These are phyloP conservation scores for Erethizon dorsatum DNA, from an alignment of 2,797 vertebrate species.

Conservation along the genomic window DNA sequence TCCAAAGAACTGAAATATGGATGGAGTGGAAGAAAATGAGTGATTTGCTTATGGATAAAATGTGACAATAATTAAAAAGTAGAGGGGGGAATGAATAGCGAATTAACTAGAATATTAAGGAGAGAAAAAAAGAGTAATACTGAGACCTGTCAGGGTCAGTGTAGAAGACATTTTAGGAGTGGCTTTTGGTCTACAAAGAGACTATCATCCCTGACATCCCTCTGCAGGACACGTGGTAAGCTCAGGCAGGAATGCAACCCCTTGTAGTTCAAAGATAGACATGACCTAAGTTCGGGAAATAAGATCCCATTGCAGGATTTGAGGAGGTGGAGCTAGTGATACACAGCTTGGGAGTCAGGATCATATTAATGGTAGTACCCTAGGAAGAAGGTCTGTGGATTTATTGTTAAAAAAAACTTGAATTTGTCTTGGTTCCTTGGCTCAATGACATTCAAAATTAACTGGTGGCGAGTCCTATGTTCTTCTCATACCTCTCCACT, in stretches of 20 bases:
- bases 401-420: slow-evolving; percentile 56
- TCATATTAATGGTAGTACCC: neutral
- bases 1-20: slow-evolving; percentile 24
- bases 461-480: neutral
- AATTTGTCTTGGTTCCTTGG: slow-evolving; percentile 4
- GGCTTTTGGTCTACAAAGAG: neutral
- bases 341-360: neutral
- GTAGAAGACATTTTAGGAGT: neutral
- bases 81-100: neutral
- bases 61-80: slow-evolving; percentile 19
- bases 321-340: slow-evolving; percentile 4
- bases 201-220: neutral
- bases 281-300: neutral
- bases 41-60: slow-evolving; percentile 67
- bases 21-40: slow-evolving; percentile 42
- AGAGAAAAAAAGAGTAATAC: slow-evolving; percentile 2
- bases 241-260: neutral
- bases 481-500: neutral
- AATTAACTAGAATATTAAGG: slow-evolving; percentile 61
- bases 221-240: neutral
- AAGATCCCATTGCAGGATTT: neutral
- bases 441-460: neutral
- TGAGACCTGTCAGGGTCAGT: neutral
- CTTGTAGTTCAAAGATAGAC: neutral
- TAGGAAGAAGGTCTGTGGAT: neutral